Base-by-base conservation (phyloP, 2,888 invertebrate genomes). In the Lasius platythorax region DNA sequence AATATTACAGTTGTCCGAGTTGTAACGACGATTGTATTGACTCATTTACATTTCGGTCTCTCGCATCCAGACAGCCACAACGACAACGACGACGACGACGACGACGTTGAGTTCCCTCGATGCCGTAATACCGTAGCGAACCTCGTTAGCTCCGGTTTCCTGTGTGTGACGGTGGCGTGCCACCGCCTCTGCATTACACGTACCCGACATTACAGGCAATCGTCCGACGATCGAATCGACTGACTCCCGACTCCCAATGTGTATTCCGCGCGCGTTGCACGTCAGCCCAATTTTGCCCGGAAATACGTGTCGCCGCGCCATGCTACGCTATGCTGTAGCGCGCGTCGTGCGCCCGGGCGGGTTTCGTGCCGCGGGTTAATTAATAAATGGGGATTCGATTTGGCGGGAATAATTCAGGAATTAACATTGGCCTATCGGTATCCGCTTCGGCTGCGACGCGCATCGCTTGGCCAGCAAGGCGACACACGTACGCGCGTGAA, bases 301-400 rank as follows among this genome's bases (percentile, higher is more conserved):
- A 90, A 89, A 89, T 90, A 84, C 91, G 87, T 86, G 90, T 87
- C 87, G 88, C 74, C 70, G 82, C 58, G 74, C 82, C 8, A n/a
- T 76, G 46, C 72, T 61, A 28, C 50, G 50, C 50, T 53, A 68
- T 28, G 50, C 66, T 37, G 76, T 12, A 67, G 50, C 73, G 63
- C 67, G 81, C 50, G n/a, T 63, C 63, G 53, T 68, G 63, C 28
- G 43, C 53, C 28, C 9, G 40, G 5, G 23, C 12, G 67, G 78
- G 78, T 74, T 83, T 81, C 87, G 85, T 78, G 85, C 85, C 83
- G 78, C 46, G 75, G 72, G 37, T 90, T 90, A 89, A 90, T 90
- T 90, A 90, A 90, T 90, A 90, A 90, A 90, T 84, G 89, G 85
- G 73, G 79, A 90, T 89, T 90, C 89, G 90, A 90, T 90, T 90